Conservation (phyloP, 2,113 vertebrate genomes). For the Platysteira castanea region DNA sequence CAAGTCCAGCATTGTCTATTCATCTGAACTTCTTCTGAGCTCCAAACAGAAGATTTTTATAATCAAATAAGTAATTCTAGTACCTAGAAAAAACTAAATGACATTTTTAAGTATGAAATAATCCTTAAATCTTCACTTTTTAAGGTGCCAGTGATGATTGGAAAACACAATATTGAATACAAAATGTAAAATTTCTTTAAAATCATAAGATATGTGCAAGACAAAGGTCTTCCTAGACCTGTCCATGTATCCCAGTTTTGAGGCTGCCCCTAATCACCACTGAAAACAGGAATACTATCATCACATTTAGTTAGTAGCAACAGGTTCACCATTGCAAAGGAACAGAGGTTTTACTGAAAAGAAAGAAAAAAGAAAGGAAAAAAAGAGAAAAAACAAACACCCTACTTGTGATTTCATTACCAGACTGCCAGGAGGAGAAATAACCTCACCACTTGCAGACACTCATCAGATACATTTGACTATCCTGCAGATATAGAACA, state of each 20-base stretch:
- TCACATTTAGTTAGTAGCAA: background rate
- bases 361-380: background rate
- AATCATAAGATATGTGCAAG: background rate
- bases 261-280: fast-evolving
- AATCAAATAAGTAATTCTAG: background rate
- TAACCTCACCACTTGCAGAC: background rate
- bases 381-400: fast-evolving
- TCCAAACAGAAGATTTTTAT: background rate
- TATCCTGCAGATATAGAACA: background rate
- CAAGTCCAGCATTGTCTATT: background rate
- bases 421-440: background rate
- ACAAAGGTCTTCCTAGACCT: background rate
- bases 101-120: background rate
- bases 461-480: background rate
- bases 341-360: background rate
- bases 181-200: background rate
- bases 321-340: background rate
- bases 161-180: background rate
- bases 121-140: background rate
- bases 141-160: background rate
- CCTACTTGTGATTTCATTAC: background rate
- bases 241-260: background rate
- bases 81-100: background rate
- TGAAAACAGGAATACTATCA: background rate
- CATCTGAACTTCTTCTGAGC: background rate